These are phyloP conservation scores for Pangasius djambal DNA, from an alignment of 2,797 vertebrate species.

Conservation along the genomic window DNA sequence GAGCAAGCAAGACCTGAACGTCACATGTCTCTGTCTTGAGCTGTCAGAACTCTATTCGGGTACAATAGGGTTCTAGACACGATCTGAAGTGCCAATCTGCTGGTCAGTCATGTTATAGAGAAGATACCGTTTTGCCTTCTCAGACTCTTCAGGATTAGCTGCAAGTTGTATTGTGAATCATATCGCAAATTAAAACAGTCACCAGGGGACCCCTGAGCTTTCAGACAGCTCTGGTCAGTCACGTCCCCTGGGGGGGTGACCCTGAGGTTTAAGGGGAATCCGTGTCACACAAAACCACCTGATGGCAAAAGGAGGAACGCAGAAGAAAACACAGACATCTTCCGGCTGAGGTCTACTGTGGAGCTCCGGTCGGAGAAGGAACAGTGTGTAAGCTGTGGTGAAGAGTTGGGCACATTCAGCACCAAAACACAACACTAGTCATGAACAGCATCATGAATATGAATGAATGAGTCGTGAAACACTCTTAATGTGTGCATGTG, in stretches of 20 bases:
- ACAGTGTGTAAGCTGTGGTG: neutral
- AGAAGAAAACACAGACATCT: neutral
- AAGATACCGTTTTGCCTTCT: neutral
- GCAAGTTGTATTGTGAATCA: neutral
- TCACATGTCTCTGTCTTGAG: constrained; percentile 3
- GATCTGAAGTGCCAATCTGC: neutral
- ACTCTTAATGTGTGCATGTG: neutral
- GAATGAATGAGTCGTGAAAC: neutral
- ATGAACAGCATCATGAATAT: neutral
- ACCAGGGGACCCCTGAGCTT: neutral
- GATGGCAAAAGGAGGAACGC: constrained; percentile 62
- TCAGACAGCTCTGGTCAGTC: neutral
- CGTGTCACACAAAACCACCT: constrained; percentile 74
- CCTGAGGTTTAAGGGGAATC: neutral
- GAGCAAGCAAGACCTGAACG: neutral
- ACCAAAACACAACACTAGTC: neutral
- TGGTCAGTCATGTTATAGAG: neutral
- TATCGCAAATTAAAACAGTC: neutral
- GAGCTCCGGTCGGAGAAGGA: neutral
- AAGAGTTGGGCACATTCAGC: neutral
- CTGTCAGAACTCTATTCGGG: neutral
- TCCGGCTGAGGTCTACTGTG: neutral
- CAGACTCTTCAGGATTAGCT: neutral
- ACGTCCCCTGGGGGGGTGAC: neutral
- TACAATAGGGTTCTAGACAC: neutral